Evolutionary conservation across 2,113 vertebrate species (phyloP).

Genomic region (Callospermophilus lateralis): DNA sequence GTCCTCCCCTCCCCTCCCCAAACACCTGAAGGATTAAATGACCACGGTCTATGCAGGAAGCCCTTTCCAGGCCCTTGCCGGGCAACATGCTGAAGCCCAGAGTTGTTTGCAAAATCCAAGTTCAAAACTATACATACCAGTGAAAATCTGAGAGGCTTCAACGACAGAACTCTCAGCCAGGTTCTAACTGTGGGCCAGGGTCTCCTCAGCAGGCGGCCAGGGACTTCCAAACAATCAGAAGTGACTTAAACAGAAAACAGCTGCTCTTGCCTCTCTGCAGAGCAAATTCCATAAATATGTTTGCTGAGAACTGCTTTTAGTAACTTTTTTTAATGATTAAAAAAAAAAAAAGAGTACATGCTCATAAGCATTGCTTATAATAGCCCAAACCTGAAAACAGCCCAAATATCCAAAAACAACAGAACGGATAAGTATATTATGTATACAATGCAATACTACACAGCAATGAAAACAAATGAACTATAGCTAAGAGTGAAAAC

Average conservation of each 20-base stretch:
- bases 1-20: fast-evolving
- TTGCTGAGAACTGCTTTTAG: background rate
- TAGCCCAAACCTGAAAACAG: background rate
- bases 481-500: background rate
- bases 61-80: background rate
- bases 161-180: background rate
- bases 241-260: slow-evolving; percentile 42
- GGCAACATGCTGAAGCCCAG: background rate
- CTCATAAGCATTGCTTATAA: background rate
- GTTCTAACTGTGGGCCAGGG: background rate
- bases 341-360: background rate
- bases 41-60: background rate
- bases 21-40: background rate
- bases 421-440: background rate
- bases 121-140: background rate
- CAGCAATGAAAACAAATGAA: background rate
- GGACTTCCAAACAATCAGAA: background rate
- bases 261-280: slow-evolving; percentile 25
- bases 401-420: background rate
- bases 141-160: slow-evolving; percentile 9
- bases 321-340: background rate
- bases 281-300: background rate
- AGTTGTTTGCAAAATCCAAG: slow-evolving; percentile 34
- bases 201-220: background rate
- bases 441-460: background rate